Conservation (phyloP, 2,113 vertebrate genomes). For the Protobothrops flavoviridis region DNA sequence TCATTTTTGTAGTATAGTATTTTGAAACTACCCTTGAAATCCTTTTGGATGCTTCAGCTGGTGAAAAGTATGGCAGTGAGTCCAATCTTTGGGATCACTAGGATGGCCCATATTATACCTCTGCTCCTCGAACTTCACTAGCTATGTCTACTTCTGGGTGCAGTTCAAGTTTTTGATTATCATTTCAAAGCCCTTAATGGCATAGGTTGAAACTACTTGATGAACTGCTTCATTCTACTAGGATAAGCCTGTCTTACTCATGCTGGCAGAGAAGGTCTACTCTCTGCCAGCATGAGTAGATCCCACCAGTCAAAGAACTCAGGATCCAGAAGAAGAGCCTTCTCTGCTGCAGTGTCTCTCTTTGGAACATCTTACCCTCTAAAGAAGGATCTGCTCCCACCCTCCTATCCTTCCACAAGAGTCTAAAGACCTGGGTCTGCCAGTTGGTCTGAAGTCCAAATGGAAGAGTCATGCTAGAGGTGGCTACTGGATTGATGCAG, state of each 20-base stretch:
- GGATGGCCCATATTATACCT: background rate
- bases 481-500: too few relatives aligned
- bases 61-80: too few relatives aligned
- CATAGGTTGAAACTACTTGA: background rate
- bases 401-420: background rate
- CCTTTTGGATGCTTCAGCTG: too few relatives aligned
- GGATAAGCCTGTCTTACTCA: too few relatives aligned
- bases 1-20: too few relatives aligned
- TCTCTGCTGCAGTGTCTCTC: background rate
- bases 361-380: background rate
- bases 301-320: background rate
- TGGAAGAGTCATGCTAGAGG: too few relatives aligned
- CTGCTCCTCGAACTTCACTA: background rate
- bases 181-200: background rate
- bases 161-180: background rate
- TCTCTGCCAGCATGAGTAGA: background rate
- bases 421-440: background rate
- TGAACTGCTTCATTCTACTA: background rate
- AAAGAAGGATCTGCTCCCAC: background rate
- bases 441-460: too few relatives aligned
- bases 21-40: too few relatives aligned
- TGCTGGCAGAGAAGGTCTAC: too few relatives aligned
- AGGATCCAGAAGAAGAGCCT: background rate
- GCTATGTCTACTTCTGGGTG: background rate
- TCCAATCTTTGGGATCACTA: too few relatives aligned